A percentile compares a stretch with the other conserved stretches of the same genome.
These are phyloP conservation scores for Latheticus oryzae DNA, from an alignment of 2,888 invertebrate species.

Conservation along the genomic window DNA sequence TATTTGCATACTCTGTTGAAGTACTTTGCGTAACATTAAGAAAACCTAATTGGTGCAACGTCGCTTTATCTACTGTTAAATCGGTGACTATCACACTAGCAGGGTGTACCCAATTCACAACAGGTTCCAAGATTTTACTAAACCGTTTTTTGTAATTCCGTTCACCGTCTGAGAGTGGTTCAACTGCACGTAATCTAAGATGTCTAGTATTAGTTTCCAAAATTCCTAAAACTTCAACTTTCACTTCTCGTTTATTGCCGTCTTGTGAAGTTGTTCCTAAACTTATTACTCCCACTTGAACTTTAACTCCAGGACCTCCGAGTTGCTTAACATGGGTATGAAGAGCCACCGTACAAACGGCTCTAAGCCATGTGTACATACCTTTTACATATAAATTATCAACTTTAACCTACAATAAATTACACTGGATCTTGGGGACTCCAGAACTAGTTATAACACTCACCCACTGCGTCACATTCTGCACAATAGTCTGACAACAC, in stretches of 20 bases:
- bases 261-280: constrained; percentile 86
- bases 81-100: constrained; percentile 84
- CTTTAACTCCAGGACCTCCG: constrained; percentile 78
- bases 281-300: constrained; percentile 87
- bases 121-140: constrained; percentile 83
- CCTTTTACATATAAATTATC: constrained; percentile 77
- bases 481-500: constrained; percentile 90
- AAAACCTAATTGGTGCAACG: constrained; percentile 83
- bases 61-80: constrained; percentile 84
- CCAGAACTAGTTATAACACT: constrained; percentile 52
- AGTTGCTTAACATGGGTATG: constrained; percentile 80
- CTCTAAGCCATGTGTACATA: constrained; percentile 78
- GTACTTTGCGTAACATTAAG: constrained; percentile 76
- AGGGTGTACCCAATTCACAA: constrained; percentile 82
- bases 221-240: constrained; percentile 88
- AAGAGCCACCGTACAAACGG: constrained; percentile 82
- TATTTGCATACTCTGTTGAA: constrained; percentile 65
- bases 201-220: constrained; percentile 79
- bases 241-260: constrained; percentile 75
- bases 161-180: constrained; percentile 83
- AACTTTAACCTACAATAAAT: constrained; percentile 71
- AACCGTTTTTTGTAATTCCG: constrained; percentile 83
- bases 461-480: constrained; percentile 91
- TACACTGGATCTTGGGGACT: not conserved
- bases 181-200: constrained; percentile 83